These are phyloP conservation scores for Cathartes aura DNA, from an alignment of 2,113 vertebrate species.

Conservation along the genomic window DNA sequence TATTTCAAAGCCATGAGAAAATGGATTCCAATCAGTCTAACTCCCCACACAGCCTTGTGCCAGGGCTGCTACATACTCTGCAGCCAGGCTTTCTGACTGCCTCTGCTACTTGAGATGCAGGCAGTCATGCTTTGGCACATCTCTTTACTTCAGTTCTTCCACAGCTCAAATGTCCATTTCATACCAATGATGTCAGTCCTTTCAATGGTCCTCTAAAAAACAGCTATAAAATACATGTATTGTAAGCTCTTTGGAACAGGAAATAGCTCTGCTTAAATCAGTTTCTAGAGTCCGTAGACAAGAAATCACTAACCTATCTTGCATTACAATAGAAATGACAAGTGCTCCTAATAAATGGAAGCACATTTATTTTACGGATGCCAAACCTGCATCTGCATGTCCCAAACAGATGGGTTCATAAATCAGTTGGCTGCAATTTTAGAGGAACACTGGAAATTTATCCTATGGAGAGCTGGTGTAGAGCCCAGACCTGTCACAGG, in stretches of 20 bases:
- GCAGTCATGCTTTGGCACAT: neutral
- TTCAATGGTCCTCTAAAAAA: neutral
- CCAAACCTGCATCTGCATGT: neutral
- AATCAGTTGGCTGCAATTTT: conserved; percentile 12
- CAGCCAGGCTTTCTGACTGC: neutral
- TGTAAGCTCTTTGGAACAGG: neutral
- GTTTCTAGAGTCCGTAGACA: neutral
- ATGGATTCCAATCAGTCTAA: neutral
- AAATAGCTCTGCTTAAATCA: neutral
- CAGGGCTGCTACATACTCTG: neutral
- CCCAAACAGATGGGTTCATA: conserved; percentile 19
- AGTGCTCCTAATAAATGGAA: neutral
- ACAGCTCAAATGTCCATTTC: neutral
- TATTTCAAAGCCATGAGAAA: neutral
- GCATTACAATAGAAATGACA: neutral
- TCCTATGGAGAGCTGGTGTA: neutral
- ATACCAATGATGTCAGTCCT: neutral
- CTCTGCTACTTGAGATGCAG: neutral
- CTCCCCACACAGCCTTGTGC: neutral
- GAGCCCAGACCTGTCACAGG: neutral
- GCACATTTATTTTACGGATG: neutral
- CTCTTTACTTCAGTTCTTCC: neutral
- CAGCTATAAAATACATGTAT: neutral
- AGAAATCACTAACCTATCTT: conserved; percentile 4
- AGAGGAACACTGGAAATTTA: neutral